These are phyloP conservation scores for Leptura quadrifasciata DNA, from an alignment of 2,888 invertebrate species.

Conservation along the genomic window DNA sequence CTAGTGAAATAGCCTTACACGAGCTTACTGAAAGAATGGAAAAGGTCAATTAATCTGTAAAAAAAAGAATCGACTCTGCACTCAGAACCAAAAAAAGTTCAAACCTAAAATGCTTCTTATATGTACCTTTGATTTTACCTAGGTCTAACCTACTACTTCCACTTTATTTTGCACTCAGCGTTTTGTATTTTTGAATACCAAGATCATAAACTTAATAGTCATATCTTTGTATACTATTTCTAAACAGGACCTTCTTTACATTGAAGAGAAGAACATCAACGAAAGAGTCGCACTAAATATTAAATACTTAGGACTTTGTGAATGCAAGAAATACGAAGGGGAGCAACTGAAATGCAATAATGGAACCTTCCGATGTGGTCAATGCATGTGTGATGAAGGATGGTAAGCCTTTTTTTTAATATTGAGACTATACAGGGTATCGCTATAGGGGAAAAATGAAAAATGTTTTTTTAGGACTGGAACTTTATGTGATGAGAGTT, in stretches of 20 bases:
- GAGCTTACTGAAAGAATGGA: too few species aligned
- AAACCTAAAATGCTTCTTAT: too few species aligned
- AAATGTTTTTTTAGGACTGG: slow-evolving; percentile 53
- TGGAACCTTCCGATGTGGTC: slow-evolving; percentile 55
- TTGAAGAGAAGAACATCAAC: slow-evolving; percentile 87
- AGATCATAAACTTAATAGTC: too few species aligned
- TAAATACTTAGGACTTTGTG: slow-evolving; percentile 71
- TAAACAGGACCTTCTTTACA: slow-evolving; percentile 74
- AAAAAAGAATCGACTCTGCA: too few species aligned
- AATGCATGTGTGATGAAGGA: slow-evolving; percentile 52
- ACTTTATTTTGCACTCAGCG: too few species aligned
- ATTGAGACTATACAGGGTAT: not conserved
- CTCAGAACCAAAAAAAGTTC: too few species aligned
- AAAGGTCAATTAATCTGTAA: too few species aligned
- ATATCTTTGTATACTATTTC: slow-evolving; percentile 23
- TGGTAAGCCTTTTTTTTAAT: slow-evolving; percentile 52
- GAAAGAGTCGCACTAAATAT: slow-evolving; percentile 82
- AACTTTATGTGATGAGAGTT: slow-evolving; percentile 52
- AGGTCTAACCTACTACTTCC: too few species aligned
- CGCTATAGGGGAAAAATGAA: too few species aligned
- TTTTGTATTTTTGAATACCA: too few species aligned
- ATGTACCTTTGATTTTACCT: too few species aligned
- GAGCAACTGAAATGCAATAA: slow-evolving; percentile 46
- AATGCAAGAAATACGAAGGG: slow-evolving; percentile 51
- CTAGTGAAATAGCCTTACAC: too few species aligned